Percentiles rank a stretch among this genome's conserved stretches.
These are phyloP conservation scores for Telmatherina bonti DNA, from an alignment of 2,797 vertebrate species.

Conservation along the genomic window DNA sequence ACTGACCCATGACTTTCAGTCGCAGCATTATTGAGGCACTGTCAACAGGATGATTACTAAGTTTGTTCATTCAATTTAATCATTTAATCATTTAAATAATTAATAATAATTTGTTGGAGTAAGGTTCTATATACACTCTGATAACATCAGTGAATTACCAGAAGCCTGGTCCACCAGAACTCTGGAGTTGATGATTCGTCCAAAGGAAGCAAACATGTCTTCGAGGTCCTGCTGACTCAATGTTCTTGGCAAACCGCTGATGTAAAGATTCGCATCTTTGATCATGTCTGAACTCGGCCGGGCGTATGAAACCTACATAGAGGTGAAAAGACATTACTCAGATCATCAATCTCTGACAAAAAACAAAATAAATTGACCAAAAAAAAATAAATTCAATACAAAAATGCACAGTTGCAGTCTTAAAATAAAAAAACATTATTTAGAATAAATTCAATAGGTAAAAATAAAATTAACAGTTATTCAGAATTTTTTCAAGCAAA, in stretches of 20 bases:
- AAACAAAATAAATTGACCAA: neutral
- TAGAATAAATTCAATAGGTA: conserved; percentile 28
- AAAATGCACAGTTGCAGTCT: conserved; percentile 31
- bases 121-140: no score
- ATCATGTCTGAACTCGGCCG: conserved; percentile 96
- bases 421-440: conserved; percentile 50
- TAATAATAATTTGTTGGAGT: no score
- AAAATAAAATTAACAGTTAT: conserved; percentile 36
- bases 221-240: conserved; percentile 97
- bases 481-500: conserved; percentile 41
- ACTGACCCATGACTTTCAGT: no score
- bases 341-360: neutral
- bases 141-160: conserved; percentile 74
- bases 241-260: conserved; percentile 93
- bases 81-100: no score
- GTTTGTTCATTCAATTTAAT: no score
- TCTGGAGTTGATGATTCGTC: conserved; percentile 95
- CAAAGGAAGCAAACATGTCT: conserved; percentile 95
- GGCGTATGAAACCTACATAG: conserved; percentile 82
- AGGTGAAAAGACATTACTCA: conserved; percentile 24
- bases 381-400: conserved; percentile 1
- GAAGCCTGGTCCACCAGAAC: conserved; percentile 97
- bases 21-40: no score
- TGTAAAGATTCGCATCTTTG: conserved; percentile 97
- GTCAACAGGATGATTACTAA: no score